Evolutionary conservation across 2,797 vertebrate genomes (phyloP), one percentile per base, ranked within the genome.

Genomic region (Sebastes matsubarae): DNA sequence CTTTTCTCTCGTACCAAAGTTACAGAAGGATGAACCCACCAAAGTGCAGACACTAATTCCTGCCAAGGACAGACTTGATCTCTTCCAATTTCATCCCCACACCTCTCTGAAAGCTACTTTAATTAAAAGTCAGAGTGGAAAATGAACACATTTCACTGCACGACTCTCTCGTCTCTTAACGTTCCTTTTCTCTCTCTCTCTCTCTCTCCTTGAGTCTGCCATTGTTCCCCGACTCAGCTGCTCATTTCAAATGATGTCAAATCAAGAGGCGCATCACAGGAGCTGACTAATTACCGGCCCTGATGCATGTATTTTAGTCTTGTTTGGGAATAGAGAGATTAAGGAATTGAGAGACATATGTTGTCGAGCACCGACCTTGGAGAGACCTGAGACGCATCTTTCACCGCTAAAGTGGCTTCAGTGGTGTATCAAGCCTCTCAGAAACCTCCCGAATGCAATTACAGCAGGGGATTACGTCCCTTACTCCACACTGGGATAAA

Each of bases 281-380:
- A 84, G 72, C 50, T 32, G 74, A 79, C 87, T 92, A 90, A 91
- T 92, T 87, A 90, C 80, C 80, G 27, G 55, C 68, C 67, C 69
- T 81, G 67, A 80, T 63, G 85, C 76, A 72, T 84, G 38, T 74
- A 78, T 92, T 91, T 80, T 82, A 63, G 77, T 78, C 83, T 36
- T 85, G 84, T 84, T 86, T 87, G 64, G 83, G 80, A 91, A 91
- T 79, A 77, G 78, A 87, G 78, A 90, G 93, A 94, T 95, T 94
- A 93, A 82, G 77, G 82, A 87, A 86, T 67, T 61, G 63, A 84
- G 81, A 84, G 85, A 86, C 85, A 80, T 82, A 88, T 82, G 81
- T 73, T 88, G 84, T 88, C 73, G 84, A 93, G 91, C 74, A 74
- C 64, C 84, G 75, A 93, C 92, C 89, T 89, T 86, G 85, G 76